Evolutionary conservation across 2,888 invertebrate species (phyloP), one percentile per base, ranked within the genome.

Genomic region (Hymenopus coronatus): DNA sequence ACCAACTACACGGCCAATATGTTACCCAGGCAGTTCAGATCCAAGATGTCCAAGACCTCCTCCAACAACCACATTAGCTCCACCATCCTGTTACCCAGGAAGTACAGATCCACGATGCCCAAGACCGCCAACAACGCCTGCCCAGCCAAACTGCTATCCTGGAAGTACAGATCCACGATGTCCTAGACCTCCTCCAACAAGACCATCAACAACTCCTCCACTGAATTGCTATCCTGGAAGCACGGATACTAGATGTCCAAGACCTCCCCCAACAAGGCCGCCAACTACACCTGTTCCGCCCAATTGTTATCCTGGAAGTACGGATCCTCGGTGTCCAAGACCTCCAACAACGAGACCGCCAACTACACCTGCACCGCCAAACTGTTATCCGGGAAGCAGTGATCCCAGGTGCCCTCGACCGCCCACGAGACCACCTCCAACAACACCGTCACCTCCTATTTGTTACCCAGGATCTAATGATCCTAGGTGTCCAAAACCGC

Each of bases 81-180:
- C 84, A 33, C 33, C 84, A 15, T 91, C 91, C 12, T 92, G 92
- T 89, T 91, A 91, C 82, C 92, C 92, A 8, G 92, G 92, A 81
- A 91, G 91, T 27, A 90, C 88, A 9, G 92, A 92, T 88, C 93
- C 92, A 0, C 90, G 92, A 6, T 92, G 92, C 28, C 91, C 91
- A 1, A 88, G 90, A 85, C 89, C 90, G 81, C 85, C 54, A 86
- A 88, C 90, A 40, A 87, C 54, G 4, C 84, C 27, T 86, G 89
- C 6, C 85, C 89, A 7, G 33, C 92, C 92, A 40, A 81, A 92
- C 70, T 93, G 93, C 85, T 93, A 92, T 88, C 93, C 93, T 1
- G 93, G 93, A 90, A 93, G 83, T 1, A 91, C 90, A 92, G 93
- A 94, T 90, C 93, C 93, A 2, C 91, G 92, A 27, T 93, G 93